Evolutionary conservation across 2,888 invertebrate species (phyloP), one percentile per base, ranked within the genome.

Genomic region (Elmis aenea): DNA sequence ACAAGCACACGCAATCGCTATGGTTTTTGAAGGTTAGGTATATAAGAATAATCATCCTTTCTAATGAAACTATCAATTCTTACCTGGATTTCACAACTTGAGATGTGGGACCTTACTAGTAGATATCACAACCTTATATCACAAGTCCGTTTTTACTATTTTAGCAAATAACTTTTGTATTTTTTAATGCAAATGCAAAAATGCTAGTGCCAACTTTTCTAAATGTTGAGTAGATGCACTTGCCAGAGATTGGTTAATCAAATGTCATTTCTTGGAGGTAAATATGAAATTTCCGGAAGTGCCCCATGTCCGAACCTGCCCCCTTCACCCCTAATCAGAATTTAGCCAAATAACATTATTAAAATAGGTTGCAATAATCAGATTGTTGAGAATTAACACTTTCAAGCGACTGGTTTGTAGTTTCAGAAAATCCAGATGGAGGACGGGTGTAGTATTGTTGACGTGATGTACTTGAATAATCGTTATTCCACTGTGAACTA

Each of bases 281-380:
- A 31, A 31, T 31, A 23, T 31, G n/a, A 23, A 31, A 4, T 21
- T 11, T 30, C 31, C 23, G 27, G 4, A 18, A 4, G 27, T 27
- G 27, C 27, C 16, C 27, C 27, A 16, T 27, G 27, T 27, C 27
- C 13, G 31, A 23, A 31, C 23, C 22, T 31, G 13, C 31, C 31
- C 22, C 31, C 18, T 13, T 22, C 22, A 23, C 5, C 31, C 31
- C 31, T 31, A 31, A 13, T 25, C 13, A 25, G 10, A 23, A n/a
- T n/a, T 23, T 9, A n/a, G n/a, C 3, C 10, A n/a, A n/a, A n/a
- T n/a, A n/a, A n/a, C n/a, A n/a, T n/a, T n/a, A n/a, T n/a, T n/a
- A n/a, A n/a, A n/a, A n/a, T 9, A 8, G 4, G 5, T 9, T 5
- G n/a, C 23, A 10, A 3, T 23, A 23, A 9, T 23, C 23, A 23